These are phyloP conservation scores for Bugulina stolonifera DNA, from an alignment of 2,888 invertebrate species.

Conservation along the genomic window DNA sequence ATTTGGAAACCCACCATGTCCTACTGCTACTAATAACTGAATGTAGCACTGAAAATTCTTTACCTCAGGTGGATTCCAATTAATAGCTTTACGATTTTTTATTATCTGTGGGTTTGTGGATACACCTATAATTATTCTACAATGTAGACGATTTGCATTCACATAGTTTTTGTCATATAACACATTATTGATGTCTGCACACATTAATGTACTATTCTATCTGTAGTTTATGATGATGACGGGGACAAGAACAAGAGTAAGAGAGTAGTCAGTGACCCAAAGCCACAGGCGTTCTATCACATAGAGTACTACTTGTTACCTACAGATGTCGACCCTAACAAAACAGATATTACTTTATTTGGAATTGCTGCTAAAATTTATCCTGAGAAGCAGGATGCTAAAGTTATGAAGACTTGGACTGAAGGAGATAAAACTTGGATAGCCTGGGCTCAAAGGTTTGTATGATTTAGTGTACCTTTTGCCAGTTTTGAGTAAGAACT, in stretches of 20 bases:
- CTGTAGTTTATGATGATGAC: slow-evolving; percentile 23
- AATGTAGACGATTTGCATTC: no score
- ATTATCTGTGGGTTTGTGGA: no score
- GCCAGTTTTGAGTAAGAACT: no score
- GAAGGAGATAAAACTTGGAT: slow-evolving; percentile 50
- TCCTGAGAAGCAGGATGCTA: slow-evolving; percentile 45
- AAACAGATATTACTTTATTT: slow-evolving; percentile 49
- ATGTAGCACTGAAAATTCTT: no score
- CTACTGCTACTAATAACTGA: no score
- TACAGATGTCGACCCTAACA: slow-evolving; percentile 40
- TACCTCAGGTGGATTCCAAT: no score
- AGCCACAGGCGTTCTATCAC: slow-evolving; percentile 48
- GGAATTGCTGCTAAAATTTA: slow-evolving; percentile 50
- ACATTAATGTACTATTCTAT: not conserved
- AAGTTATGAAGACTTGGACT: slow-evolving; percentile 49
- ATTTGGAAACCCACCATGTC: no score
- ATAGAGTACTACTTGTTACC: slow-evolving; percentile 49
- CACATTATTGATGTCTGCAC: not conserved
- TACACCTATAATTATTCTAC: no score
- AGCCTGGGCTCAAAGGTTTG: slow-evolving; percentile 50
- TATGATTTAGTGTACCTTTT: no score
- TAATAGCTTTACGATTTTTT: no score
- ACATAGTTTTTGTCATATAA: no score
- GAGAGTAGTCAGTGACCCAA: slow-evolving; percentile 43
- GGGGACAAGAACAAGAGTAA: slow-evolving; percentile 35